Evolutionary conservation across 2,888 invertebrate species (phyloP), one percentile per base, ranked within the genome.

Genomic region (Tyria jacobaeae): DNA sequence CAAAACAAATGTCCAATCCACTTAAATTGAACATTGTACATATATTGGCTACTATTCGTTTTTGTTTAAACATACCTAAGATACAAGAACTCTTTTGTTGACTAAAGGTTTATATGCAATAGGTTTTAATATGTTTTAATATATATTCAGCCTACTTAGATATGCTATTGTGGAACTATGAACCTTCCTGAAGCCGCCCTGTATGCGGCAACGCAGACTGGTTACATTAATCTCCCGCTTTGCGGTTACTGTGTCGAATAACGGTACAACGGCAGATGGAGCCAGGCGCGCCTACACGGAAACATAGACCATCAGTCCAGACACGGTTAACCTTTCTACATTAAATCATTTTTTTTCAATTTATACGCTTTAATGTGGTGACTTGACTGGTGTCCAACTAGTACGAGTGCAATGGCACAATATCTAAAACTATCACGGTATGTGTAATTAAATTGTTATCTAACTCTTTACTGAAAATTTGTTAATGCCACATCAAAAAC

Each of bases 231-330:
- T 93, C 92, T 90, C 84, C 78, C 81, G 76, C 80, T 86, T 85
- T 76, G 86, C 89, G 92, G 93, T 93, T 89, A 93, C 85, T 92
- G 87, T 91, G 93, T 87, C 93, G 82, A 82, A 65, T 92, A 93
- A 92, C 93, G 90, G 93, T 82, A 81, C 68, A 68, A 49, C 81
- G 76, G 86, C 89, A 91, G 91, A 92, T 91, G 91, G 87, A 91
- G 89, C 81, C 86, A 83, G 76, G 74, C 82, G 83, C 86, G 86
- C 87, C 88, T 87, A 88, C 88, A 84, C 79, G 75, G 62, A 63
- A 78, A 70, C 90, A 92, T 80, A 89, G 89, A 90, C 65, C 79
- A 83, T 66, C 64, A 77, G 58, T 66, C 59, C 72, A 83, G 82
- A 79, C 48, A 60, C 62, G 75, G 70, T 71, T 71, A 49, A 41